Percentiles rank a stretch among this genome's conserved stretches.
phyloP scores from a whole-genome alignment of 2,113 vertebrate genomes.

The Smithornis capensis region DNA sequence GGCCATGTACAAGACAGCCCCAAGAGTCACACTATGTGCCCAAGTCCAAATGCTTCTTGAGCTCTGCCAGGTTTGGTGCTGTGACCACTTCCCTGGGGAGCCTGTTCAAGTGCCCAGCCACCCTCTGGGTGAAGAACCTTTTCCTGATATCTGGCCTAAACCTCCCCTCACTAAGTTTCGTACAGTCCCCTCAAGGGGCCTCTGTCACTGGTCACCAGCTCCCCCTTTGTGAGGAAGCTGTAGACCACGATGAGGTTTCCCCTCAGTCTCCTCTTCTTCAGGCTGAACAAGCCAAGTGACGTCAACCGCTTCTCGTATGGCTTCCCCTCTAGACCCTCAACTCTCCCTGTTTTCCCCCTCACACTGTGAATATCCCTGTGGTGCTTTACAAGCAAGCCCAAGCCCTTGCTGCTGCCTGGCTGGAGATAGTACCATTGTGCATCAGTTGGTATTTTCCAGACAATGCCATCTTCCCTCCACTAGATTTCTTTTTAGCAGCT shows the following conservation, averaged over 20 bases:
- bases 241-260: not conserved
- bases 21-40: fast-evolving
- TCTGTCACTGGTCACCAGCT: not conserved
- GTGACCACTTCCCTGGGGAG: not conserved
- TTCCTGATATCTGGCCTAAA: not conserved
- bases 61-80: not conserved
- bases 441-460: not conserved
- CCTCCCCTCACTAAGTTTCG: not conserved
- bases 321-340: not conserved
- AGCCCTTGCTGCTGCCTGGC: not conserved
- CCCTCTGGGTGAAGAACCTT: not conserved
- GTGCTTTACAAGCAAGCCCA: not conserved
- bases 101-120: not conserved
- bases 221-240: fast-evolving
- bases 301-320: not conserved
- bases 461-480: not conserved
- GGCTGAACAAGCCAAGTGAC: not conserved
- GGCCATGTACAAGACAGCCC: not conserved
- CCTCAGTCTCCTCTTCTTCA: not conserved
- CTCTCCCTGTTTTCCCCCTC: not conserved
- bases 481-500: not conserved
- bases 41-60: fast-evolving
- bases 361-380: not conserved
- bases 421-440: not conserved
- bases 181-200: fast-evolving